Conservation (phyloP, 2,888 invertebrate species). For the Macrosoma leucophasiata region DNA sequence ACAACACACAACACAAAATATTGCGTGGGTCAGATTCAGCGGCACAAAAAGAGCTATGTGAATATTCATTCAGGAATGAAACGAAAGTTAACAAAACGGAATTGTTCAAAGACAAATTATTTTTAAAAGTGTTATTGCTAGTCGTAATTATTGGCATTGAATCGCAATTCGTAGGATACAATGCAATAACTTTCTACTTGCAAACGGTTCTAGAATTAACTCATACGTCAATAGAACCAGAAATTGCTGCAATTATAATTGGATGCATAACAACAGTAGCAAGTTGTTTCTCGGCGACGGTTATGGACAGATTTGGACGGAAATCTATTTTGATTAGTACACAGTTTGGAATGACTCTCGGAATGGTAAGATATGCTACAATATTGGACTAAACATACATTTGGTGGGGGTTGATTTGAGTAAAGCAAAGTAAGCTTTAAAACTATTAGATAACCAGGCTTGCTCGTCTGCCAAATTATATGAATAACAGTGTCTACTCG, state of each 20-base stretch:
- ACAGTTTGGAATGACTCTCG: constrained; percentile 28
- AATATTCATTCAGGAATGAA: constrained; percentile 28
- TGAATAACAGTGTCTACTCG: background rate
- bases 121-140: constrained; percentile 28
- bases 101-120: constrained; percentile 25
- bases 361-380: constrained; percentile 28
- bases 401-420: background rate
- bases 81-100: constrained; percentile 12
- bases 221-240: constrained; percentile 35
- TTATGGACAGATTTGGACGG: constrained; percentile 39
- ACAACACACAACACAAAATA: constrained; percentile 33
- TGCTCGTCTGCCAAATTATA: background rate
- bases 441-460: too few relatives aligned
- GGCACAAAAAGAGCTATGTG: constrained; percentile 41
- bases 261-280: constrained; percentile 40
- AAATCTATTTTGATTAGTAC: constrained; percentile 30
- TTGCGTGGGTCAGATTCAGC: constrained; percentile 39
- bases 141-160: constrained; percentile 24
- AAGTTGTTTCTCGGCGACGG: constrained; percentile 32
- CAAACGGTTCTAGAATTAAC: constrained; percentile 42
- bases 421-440: background rate
- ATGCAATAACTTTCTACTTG: constrained; percentile 38
- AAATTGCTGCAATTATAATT: constrained; percentile 37
- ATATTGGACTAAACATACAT: background rate
- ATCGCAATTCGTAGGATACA: constrained; percentile 35